These are phyloP conservation scores for Naso thynnoides DNA, from an alignment of 2,797 vertebrate species.

Conservation along the genomic window DNA sequence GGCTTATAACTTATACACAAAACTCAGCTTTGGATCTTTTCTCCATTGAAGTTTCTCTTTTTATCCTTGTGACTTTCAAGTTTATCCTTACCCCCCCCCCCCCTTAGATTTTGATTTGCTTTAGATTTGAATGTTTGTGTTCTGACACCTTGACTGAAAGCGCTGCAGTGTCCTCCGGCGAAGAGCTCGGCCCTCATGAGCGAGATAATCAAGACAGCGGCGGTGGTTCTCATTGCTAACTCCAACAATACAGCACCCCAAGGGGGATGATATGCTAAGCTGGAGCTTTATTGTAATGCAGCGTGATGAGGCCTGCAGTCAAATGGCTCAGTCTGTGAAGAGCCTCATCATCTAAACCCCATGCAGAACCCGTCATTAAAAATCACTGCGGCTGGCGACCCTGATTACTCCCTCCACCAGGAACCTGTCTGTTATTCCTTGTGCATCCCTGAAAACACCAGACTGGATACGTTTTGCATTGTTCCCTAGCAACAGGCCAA, in stretches of 20 bases:
- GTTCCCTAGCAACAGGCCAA: slow-evolving; percentile 70
- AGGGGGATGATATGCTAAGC: slow-evolving; percentile 63
- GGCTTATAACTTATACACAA: neutral
- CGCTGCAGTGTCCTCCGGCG: slow-evolving; percentile 58
- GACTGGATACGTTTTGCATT: slow-evolving; percentile 38
- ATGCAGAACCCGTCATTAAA: slow-evolving; percentile 52
- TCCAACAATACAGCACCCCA: slow-evolving; percentile 51
- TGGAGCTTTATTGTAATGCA: slow-evolving; percentile 72
- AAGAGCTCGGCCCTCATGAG: slow-evolving; percentile 60
- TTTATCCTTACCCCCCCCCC: slow-evolving; percentile 21
- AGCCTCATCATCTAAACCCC: slow-evolving; percentile 46
- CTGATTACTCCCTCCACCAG: slow-evolving; percentile 16
- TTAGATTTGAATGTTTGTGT: slow-evolving; percentile 37
- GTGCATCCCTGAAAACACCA: slow-evolving; percentile 38
- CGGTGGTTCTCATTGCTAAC: slow-evolving; percentile 58
- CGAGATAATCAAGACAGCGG: slow-evolving; percentile 62
- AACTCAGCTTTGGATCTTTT: slow-evolving; percentile 5
- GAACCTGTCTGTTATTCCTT: slow-evolving; percentile 43
- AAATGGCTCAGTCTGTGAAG: slow-evolving; percentile 46
- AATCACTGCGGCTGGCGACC: slow-evolving; percentile 34
- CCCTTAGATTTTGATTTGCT: slow-evolving; percentile 33
- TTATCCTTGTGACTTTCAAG: slow-evolving; percentile 15
- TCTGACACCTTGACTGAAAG: slow-evolving; percentile 57
- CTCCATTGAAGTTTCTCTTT: neutral
- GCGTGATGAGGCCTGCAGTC: slow-evolving; percentile 57